A percentile compares a stretch with the other conserved stretches of the same genome.
phyloP scores from a whole-genome alignment of 1,140 invertebrate genomes.

The Calliphora vicina region DNA sequence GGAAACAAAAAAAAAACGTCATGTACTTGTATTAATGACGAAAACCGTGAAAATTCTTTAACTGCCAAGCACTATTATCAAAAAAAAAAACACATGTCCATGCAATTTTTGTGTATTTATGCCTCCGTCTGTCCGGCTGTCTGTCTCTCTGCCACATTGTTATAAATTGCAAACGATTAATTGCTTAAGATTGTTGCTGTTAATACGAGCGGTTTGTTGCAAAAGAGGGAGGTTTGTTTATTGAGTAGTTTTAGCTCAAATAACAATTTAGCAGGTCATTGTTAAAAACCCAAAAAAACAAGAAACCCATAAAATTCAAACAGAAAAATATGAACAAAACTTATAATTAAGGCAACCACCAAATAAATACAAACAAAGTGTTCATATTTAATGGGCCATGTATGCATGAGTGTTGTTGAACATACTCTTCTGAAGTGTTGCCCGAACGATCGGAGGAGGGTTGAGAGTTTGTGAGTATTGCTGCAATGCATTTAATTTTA shows the following conservation, averaged over 20 bases:
- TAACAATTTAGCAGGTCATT: slow-evolving; percentile 13
- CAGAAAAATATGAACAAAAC: background rate
- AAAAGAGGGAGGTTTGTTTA: background rate
- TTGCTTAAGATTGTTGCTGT: background rate
- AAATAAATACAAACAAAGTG: background rate
- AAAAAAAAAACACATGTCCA: background rate
- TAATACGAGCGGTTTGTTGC: background rate
- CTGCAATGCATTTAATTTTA: background rate
- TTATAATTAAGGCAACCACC: background rate
- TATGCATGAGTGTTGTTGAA: background rate
- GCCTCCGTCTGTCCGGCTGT: background rate
- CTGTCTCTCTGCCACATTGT: background rate
- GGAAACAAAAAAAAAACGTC: background rate
- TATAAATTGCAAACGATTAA: slow-evolving; percentile 6
- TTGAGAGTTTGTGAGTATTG: background rate
- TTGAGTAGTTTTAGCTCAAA: background rate
- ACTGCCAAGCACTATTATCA: too few species aligned
- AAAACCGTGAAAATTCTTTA: background rate
- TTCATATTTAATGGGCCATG: background rate
- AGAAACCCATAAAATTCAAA: background rate
- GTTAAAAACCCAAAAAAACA: background rate
- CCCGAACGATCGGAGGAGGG: background rate
- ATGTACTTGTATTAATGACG: background rate
- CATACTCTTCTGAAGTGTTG: background rate
- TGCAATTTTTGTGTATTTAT: background rate